Evolutionary conservation across 2,113 vertebrate genomes (phyloP).

Genomic region (Muscicapa adusta): DNA sequence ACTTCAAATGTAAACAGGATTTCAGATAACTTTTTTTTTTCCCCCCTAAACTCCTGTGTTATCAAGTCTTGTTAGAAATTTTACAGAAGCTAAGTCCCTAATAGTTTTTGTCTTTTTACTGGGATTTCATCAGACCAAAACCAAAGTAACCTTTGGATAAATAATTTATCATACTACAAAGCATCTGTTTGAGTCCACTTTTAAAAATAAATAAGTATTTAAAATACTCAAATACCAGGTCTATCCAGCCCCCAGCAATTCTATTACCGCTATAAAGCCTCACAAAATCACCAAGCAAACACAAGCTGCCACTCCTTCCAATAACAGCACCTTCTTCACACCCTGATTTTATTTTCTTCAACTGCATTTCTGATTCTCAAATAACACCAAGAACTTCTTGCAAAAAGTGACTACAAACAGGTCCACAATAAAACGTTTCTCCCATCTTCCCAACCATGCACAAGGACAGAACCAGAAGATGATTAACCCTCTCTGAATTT

Average conservation of each 20-base stretch:
- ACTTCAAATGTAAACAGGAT: not conserved
- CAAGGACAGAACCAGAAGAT: accelerated
- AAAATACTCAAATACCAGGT: not conserved
- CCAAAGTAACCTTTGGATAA: not conserved
- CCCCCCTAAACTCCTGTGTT: not conserved
- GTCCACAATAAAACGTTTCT: not conserved
- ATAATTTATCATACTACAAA: not conserved
- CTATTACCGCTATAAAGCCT: not conserved
- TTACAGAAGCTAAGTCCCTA: not conserved
- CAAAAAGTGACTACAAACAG: not conserved
- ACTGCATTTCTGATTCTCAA: not conserved
- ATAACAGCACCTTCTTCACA: not conserved
- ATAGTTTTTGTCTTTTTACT: not conserved
- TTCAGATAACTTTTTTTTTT: not conserved
- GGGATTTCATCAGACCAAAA: not conserved
- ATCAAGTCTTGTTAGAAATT: not conserved
- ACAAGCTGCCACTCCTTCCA: not conserved
- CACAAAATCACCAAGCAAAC: not conserved
- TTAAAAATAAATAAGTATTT: not conserved
- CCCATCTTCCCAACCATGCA: not conserved
- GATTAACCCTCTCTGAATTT: not conserved
- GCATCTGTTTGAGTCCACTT: not conserved
- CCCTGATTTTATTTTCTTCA: not conserved
- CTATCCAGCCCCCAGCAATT: not conserved
- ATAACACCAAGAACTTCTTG: not conserved